phyloP scores from a whole-genome alignment of 2,797 vertebrate species.

The Orestias chungarensis region DNA sequence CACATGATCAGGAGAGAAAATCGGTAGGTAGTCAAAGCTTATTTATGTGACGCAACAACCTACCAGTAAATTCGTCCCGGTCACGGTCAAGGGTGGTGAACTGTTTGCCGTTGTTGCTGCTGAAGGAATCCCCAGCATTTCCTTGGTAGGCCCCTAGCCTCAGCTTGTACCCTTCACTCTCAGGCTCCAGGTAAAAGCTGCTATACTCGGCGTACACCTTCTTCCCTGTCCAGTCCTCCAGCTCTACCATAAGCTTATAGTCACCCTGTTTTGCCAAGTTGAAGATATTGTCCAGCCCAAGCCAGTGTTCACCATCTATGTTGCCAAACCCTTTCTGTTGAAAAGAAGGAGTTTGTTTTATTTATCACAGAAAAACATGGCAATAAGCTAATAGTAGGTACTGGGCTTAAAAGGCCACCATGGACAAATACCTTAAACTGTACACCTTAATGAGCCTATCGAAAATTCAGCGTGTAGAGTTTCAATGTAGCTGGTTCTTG shows the following conservation, averaged over 20 bases:
- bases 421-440: conserved; percentile 42
- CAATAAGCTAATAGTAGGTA: conserved; percentile 4
- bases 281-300: conserved; percentile 95
- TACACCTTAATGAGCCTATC: conserved; percentile 26
- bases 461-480: conserved; percentile 18
- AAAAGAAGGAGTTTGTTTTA: conserved; percentile 2
- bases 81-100: conserved; percentile 98
- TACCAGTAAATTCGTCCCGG: conserved; percentile 93
- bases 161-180: conserved; percentile 90
- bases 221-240: conserved; percentile 98
- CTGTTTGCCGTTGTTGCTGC: conserved; percentile 95
- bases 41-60: not conserved
- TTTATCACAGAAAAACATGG: not conserved
- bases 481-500: conserved; percentile 25
- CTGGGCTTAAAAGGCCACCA: not conserved
- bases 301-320: conserved; percentile 95
- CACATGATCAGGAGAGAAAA: conserved; percentile 1
- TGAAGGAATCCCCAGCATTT: conserved; percentile 95
- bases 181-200: conserved; percentile 92
- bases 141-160: conserved; percentile 96
- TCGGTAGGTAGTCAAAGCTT: not conserved
- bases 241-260: conserved; percentile 92
- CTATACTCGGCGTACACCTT: conserved; percentile 98
- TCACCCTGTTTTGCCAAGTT: conserved; percentile 92
- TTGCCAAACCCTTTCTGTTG: conserved; percentile 97